Percentiles rank a stretch among this genome's conserved stretches.
These are phyloP conservation scores for Oceanodroma tethys DNA, from an alignment of 2,113 vertebrate genomes.

Conservation along the genomic window DNA sequence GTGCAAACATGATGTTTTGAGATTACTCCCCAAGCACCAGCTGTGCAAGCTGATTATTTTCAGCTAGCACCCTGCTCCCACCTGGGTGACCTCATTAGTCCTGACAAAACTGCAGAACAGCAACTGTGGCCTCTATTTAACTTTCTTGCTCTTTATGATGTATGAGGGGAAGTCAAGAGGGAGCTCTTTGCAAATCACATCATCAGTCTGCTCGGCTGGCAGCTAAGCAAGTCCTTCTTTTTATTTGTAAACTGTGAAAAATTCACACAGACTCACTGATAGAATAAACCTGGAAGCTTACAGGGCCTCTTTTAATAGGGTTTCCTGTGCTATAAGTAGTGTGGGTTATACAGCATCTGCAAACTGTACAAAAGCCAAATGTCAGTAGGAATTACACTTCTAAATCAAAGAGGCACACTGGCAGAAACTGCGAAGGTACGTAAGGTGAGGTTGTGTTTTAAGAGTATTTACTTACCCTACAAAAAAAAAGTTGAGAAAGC, in stretches of 20 bases:
- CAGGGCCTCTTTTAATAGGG: neutral
- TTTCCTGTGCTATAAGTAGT: neutral
- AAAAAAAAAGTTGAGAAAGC: neutral
- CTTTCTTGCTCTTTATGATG: slow-evolving; percentile 18
- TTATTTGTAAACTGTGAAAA: slow-evolving; percentile 60
- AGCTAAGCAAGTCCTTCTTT: slow-evolving; percentile 7
- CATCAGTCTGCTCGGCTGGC: slow-evolving; percentile 2
- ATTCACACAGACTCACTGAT: neutral
- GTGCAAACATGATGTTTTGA: slow-evolving; percentile 15
- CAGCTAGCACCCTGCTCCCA: neutral
- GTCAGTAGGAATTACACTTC: neutral
- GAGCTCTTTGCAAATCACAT: neutral
- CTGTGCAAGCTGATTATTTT: slow-evolving; percentile 56
- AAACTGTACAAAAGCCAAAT: neutral
- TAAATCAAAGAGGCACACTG: neutral
- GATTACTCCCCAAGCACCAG: slow-evolving; percentile 25
- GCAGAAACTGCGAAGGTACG: neutral
- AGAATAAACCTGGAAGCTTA: slow-evolving; percentile 16
- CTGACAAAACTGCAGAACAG: slow-evolving; percentile 14
- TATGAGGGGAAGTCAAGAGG: neutral
- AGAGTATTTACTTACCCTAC: neutral
- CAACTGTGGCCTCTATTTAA: slow-evolving; percentile 33
- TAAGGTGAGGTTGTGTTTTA: neutral
- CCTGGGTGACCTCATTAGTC: slow-evolving; percentile 47
- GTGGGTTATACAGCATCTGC: neutral